Evolutionary conservation across 2,888 invertebrate species (phyloP), one percentile per base, ranked within the genome.

Genomic region (Heteropelma amictum): DNA sequence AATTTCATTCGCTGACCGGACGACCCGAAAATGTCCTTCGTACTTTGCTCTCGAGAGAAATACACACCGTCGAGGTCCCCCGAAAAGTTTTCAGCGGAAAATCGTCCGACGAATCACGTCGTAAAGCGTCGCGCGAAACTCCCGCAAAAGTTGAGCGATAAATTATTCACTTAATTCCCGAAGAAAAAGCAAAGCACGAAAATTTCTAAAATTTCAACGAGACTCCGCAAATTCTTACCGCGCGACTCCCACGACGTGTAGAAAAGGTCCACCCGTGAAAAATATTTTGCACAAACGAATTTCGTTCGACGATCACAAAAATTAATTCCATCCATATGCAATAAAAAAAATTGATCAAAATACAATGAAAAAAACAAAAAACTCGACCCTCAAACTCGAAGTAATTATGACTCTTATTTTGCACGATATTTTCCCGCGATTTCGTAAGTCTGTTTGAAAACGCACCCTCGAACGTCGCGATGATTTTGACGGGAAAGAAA

Each of bases 131-230:
- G n/a, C n/a, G n/a, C 8, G 14, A 42, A 51, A 60, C 23, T 40
- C 21, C 12, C 30, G 19, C 21, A 6, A 49, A 38, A n/a, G 21
- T 8, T 26, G 54, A 17, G 35, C 33, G 35, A 56, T 17, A 56
- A 47, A 56, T 3, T 26, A 8, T 30, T 23, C 21, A 21, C 47
- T 1, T 47, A n/a, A 56, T 47, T 56, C 64, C 56, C 71, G 64
- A 45, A 63, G 33, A 33, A 40, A 17, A 12, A 28, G 23, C 21
- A 28, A 33, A 17, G 40, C n/a, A n/a, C n/a, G n/a, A n/a, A n/a
- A 38, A 60, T 53, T 45, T 35, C 51, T 8, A 14, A 45, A 53
- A 17, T 67, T 28, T 17, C 6, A 6, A 7, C 28, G 6, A 14
- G 14, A 7, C 10, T 4, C 19, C 40, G 26, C 28, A n/a, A 3